A percentile compares a stretch with the other conserved stretches of the same genome.
Conservation (phyloP, 1,140 invertebrate species). For the Episyrphus balteatus region DNA sequence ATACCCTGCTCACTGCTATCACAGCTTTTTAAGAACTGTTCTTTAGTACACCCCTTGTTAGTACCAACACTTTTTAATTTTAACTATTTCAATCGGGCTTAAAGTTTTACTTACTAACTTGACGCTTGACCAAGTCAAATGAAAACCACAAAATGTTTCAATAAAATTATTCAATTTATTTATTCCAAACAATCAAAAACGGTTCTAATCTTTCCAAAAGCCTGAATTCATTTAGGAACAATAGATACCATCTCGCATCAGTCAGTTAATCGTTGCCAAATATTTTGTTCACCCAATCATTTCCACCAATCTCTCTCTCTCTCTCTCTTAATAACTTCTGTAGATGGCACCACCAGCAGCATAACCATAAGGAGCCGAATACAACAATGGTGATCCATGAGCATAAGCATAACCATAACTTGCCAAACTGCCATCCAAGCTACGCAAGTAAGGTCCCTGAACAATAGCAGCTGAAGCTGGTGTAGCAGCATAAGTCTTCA, state of each 20-base stretch:
- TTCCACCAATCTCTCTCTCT: no score
- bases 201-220: background rate
- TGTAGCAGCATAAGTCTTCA: slow-evolving; percentile 8
- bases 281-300: background rate
- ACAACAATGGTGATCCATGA: no score
- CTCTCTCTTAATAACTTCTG: background rate
- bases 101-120: no score
- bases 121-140: no score
- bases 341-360: background rate
- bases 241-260: background rate
- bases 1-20: no score
- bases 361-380: no score
- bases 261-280: background rate
- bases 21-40: no score
- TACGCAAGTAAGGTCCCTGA: slow-evolving; percentile 34
- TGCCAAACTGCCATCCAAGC: slow-evolving; percentile 17
- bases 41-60: no score
- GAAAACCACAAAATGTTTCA: no score
- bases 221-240: background rate
- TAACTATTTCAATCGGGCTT: no score
- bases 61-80: no score
- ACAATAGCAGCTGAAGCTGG: slow-evolving; percentile 33
- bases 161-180: background rate
- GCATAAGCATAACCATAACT: slow-evolving; percentile 8
- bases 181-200: background rate